Percentiles rank a stretch among this genome's conserved stretches.
Evolutionary conservation across 2,888 invertebrate genomes (phyloP).

Genomic region (Synanthedon myopaeformis): DNA sequence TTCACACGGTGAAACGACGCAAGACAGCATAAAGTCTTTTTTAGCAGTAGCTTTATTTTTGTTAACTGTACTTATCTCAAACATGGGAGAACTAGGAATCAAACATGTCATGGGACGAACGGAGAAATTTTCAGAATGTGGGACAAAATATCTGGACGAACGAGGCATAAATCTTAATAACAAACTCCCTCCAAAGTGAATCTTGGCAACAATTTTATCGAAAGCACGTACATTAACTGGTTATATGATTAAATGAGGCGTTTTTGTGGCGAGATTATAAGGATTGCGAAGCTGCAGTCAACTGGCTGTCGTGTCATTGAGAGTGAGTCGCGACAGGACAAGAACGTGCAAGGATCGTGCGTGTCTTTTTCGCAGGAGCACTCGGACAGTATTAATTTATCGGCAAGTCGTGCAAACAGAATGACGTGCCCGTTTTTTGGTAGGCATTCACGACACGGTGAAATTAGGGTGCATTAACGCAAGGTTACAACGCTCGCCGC

Average conservation of each 20-base stretch:
- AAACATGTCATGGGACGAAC: too few relatives aligned
- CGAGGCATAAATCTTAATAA: too few relatives aligned
- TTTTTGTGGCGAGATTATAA: neutral
- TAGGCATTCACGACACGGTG: conserved; percentile 40
- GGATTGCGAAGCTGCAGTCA: neutral
- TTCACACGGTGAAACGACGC: too few relatives aligned
- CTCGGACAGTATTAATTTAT: conserved; percentile 57
- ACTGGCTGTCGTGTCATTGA: conserved; percentile 8
- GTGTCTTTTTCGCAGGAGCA: conserved; percentile 37
- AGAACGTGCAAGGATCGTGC: conserved; percentile 29
- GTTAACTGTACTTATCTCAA: too few relatives aligned
- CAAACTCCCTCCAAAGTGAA: too few relatives aligned
- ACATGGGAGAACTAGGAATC: too few relatives aligned
- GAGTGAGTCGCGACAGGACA: conserved; percentile 7
- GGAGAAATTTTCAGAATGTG: too few relatives aligned
- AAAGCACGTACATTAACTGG: neutral
- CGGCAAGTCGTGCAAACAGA: conserved; percentile 60
- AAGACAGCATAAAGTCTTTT: too few relatives aligned
- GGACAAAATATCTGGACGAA: too few relatives aligned
- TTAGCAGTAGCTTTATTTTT: too few relatives aligned
- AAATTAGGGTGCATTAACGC: conserved; percentile 67
- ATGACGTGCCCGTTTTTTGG: conserved; percentile 59
- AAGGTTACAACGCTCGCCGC: conserved; percentile 48
- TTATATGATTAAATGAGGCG: neutral
- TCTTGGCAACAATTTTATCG: neutral